Percentiles rank a stretch among this genome's conserved stretches.
phyloP scores from a whole-genome alignment of 2,113 vertebrate genomes.

The Brachyhypopomus occidentalis region DNA sequence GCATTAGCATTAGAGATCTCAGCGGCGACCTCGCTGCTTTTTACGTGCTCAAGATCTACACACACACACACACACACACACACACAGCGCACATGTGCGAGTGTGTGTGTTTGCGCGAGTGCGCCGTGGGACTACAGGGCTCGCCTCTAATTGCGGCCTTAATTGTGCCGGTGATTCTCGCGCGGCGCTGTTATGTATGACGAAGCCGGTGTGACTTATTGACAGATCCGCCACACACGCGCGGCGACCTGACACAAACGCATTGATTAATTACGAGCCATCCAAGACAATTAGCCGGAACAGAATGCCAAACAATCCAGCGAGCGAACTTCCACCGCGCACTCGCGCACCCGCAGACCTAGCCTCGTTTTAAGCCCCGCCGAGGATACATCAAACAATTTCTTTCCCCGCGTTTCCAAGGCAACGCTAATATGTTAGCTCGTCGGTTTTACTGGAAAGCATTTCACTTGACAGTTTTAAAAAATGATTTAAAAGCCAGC shows the following conservation, averaged over 20 bases:
- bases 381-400: constrained; percentile 66
- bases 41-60: constrained; percentile 36
- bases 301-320: constrained; percentile 48
- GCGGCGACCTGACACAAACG: constrained; percentile 56
- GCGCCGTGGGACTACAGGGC: constrained; percentile 18
- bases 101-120: constrained; percentile 15
- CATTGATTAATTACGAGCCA: constrained; percentile 60
- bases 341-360: constrained; percentile 17
- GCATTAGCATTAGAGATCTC: constrained; percentile 50
- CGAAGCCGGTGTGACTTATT: constrained; percentile 48
- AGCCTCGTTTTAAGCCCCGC: constrained; percentile 48
- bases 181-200: constrained; percentile 36
- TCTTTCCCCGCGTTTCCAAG: constrained; percentile 65
- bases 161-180: constrained; percentile 44
- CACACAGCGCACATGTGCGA: background rate
- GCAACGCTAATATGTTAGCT: constrained; percentile 70
- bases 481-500: constrained; percentile 61
- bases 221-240: constrained; percentile 35
- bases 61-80: constrained; percentile 20
- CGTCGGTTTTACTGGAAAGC: constrained; percentile 61
- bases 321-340: constrained; percentile 16
- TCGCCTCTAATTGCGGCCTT: constrained; percentile 43
- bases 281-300: constrained; percentile 58
- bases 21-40: constrained; percentile 27
- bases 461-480: constrained; percentile 60